Base-by-base conservation (phyloP, 2,113 vertebrate genomes). In the Cyphomyrus plagiostoma region DNA sequence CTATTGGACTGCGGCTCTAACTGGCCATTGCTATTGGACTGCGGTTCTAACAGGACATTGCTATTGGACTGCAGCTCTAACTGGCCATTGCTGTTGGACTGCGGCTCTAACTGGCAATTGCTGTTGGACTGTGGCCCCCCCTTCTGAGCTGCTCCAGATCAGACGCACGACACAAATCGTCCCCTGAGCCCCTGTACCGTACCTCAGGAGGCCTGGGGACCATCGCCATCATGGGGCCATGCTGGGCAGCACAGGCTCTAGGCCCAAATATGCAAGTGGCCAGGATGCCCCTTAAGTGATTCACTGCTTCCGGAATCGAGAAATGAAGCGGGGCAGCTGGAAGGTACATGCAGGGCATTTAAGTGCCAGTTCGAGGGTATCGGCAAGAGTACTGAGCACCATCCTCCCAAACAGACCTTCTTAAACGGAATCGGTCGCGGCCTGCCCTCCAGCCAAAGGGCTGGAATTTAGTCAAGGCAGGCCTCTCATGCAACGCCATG, bases 131-230 rank as follows among this genome's bases (percentile, higher is more conserved):
- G n/a, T n/a, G n/a, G n/a, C 42, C 42, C 42, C 42, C 42, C 42
- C 45, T 45, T 93, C 70, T 90, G 94, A 45, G 35, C 39, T 35
- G 39, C 19, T 42, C 77, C 21, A 95, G 95, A 96, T 30, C 96
- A 93, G 95, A 95, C 93, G 95, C 94, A 93, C 92, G 92, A 92
- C 94, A 92, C 94, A 94, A 93, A 90, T 89, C 26, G 8, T 50
- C 0, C 4, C 17, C 23, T 30, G 15, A 30, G 85, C 26, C 50
- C n/a, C n/a, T 17, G 30, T 19, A 42, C 35, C 13, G 2, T 42
- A 80, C 3, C 74, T 39, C 74, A 17, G 35, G 4, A 80, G 74
- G 74, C 26, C 50, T 35, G 35, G 11, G 26, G 50, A 87, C 2
- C 85, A 17, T 35, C 46, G 8, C 85, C 13, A 13, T 39, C 46